Base-by-base conservation (phyloP, 2,797 vertebrate genomes). In the Brachyalestes nurse region DNA sequence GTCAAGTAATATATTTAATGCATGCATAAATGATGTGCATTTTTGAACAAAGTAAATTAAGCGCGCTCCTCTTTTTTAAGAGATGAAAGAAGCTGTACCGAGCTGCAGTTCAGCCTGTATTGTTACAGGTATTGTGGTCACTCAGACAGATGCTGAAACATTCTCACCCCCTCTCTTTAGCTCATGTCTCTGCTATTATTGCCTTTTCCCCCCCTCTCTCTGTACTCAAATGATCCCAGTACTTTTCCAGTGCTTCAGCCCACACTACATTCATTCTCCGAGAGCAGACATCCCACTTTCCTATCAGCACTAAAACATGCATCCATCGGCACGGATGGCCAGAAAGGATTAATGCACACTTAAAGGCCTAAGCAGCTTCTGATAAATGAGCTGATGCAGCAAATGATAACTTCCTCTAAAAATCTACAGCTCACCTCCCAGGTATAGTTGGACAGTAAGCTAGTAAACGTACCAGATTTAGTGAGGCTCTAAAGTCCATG, bases 241-340 rank as follows among this genome's bases (percentile, higher is more conserved):
- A 38, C 17, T 66, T 76, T 73, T 86, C 72, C 76, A 34, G 61
- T 58, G 79, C 49, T 83, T 79, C 75, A 83, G 34, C 47, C 66
- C 51, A 61, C 28, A 58, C 72, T 77, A 47, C 69, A 72, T 69
- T 34, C n/a, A 6, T 53, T 77, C 49, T 57, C 60, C 28, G 40
- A 53, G 53, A 45, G 75, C 70, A 21, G 17, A 79, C 83, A 72
- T 85, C 34, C 47, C 38, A 61, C 58, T 65, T 38, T 58, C 51
- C 69, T 10, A 42, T 76, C n/a, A 72, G 47, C 12, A 9, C n/a
- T 77, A 51, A 80, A 72, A 80, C 65, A 72, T 16, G 2, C 25
- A 57, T 13, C 75, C 49, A 72, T 58, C 6, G 23, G 51, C 57
- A 71, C 14, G 25, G 40, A 28, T 5, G 5, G 19, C 38, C 34